Evolutionary conservation across 2,113 vertebrate species (phyloP).

Genomic region (Ophthalmolycus amberensis): DNA sequence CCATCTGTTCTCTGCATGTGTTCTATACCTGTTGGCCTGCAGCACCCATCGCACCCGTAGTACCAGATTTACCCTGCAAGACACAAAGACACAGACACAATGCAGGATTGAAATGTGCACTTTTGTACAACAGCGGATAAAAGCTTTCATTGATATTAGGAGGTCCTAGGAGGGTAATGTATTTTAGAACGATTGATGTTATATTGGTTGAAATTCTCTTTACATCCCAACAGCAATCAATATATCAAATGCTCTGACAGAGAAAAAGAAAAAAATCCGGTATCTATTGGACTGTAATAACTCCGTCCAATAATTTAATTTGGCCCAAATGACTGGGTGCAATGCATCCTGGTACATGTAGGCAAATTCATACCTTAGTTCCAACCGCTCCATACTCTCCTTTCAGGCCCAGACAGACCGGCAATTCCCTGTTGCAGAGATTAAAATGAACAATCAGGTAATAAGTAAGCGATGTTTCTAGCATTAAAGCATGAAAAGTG

Average conservation of each 20-base stretch:
- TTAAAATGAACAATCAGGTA: not conserved
- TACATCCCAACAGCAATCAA: too few relatives aligned
- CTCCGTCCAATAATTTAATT: too few relatives aligned
- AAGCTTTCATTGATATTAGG: too few relatives aligned
- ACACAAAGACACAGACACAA: slow-evolving; percentile 31
- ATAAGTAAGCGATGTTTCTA: not conserved
- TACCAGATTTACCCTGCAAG: slow-evolving; percentile 89
- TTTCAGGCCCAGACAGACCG: slow-evolving; percentile 87
- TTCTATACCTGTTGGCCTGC: slow-evolving; percentile 87
- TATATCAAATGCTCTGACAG: too few relatives aligned
- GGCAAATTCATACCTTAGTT: slow-evolving; percentile 85
- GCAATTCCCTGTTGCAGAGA: slow-evolving; percentile 84
- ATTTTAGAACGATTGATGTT: too few relatives aligned
- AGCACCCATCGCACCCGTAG: slow-evolving; percentile 89
- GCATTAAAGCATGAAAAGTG: not conserved
- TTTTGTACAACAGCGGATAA: too few relatives aligned
- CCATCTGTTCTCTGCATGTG: not conserved
- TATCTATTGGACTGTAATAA: too few relatives aligned
- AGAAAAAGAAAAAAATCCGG: too few relatives aligned
- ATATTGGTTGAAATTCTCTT: too few relatives aligned
- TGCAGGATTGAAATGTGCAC: not conserved
- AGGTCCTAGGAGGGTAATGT: too few relatives aligned
- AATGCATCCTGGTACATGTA: too few relatives aligned
- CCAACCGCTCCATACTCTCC: slow-evolving; percentile 91
- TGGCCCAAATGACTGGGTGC: too few relatives aligned